Conservation (phyloP, 2,113 vertebrate genomes). For the Hemibagrus wyckioides region DNA sequence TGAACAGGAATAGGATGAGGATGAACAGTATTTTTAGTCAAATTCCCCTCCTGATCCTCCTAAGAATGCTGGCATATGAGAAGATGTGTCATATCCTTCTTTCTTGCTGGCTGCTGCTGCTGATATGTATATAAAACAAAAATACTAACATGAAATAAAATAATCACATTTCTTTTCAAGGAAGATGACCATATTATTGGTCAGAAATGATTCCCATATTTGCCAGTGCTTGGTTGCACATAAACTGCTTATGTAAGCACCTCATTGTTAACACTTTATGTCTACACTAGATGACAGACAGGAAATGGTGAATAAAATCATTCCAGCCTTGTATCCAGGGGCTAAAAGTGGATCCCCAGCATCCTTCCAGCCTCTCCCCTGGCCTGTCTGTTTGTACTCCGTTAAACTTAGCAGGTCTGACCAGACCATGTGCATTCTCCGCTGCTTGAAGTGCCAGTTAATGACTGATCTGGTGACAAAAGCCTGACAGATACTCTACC, state of each 20-base stretch:
- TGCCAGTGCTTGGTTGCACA: not conserved
- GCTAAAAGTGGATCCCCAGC: slow-evolving; percentile 21
- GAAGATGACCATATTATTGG: not conserved
- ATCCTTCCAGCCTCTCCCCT: slow-evolving; percentile 52
- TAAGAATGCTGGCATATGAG: slow-evolving; percentile 3
- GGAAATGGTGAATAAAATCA: slow-evolving; percentile 41
- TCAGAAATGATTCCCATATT: not conserved
- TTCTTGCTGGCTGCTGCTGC: not conserved
- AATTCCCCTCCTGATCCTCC: slow-evolving; percentile 26
- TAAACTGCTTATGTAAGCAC: not conserved
- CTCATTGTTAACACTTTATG: not conserved
- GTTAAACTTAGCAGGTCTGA: slow-evolving; percentile 67
- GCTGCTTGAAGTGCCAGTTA: slow-evolving; percentile 68
- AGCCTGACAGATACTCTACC: slow-evolving; percentile 61
- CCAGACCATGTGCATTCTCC: slow-evolving; percentile 66
- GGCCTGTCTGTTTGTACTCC: slow-evolving; percentile 65
- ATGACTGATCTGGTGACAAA: slow-evolving; percentile 77
- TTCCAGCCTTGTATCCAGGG: slow-evolving; percentile 24
- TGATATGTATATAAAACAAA: not conserved
- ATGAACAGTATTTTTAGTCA: slow-evolving; percentile 47
- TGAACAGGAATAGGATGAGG: slow-evolving; percentile 52
- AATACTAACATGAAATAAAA: not conserved
- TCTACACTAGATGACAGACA: slow-evolving; percentile 10
- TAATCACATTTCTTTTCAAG: not conserved
- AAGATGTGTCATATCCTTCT: slow-evolving; percentile 21